Evolutionary conservation across 2,888 invertebrate genomes (phyloP).

Genomic region (Phengaris alcon): DNA sequence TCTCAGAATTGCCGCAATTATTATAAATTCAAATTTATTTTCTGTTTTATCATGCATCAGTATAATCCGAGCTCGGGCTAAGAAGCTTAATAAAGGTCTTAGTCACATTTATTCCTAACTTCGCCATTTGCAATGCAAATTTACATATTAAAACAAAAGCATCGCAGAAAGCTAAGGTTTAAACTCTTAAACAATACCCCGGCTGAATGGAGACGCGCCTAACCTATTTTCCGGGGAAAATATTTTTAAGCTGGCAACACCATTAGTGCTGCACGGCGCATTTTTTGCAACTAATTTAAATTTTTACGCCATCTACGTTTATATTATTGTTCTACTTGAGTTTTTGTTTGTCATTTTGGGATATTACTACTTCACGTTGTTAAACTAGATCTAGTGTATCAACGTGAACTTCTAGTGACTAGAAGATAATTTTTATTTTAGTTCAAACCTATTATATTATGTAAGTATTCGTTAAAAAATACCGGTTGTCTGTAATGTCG

Average conservation of each 20-base stretch:
- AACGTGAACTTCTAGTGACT: too few species aligned
- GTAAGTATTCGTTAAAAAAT: background rate
- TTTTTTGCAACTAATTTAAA: conserved; percentile 62
- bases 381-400: conserved; percentile 26
- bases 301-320: conserved; percentile 52
- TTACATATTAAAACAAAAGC: conserved; percentile 48
- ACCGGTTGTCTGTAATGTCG: too few species aligned
- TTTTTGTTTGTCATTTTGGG: conserved; percentile 36
- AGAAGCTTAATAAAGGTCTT: conserved; percentile 37
- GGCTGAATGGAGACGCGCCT: conserved; percentile 55
- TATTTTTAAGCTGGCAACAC: conserved; percentile 51
- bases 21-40: conserved; percentile 27
- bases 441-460: background rate
- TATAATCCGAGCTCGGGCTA: conserved; percentile 34
- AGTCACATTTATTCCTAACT: conserved; percentile 40
- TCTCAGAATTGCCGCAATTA: background rate
- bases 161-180: conserved; percentile 44
- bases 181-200: conserved; percentile 51
- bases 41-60: conserved; percentile 31
- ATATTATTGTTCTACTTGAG: conserved; percentile 39
- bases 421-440: conserved; percentile 29
- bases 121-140: conserved; percentile 42
- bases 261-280: conserved; percentile 62
- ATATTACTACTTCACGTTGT: conserved; percentile 36
- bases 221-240: conserved; percentile 59